Evolutionary conservation across 2,797 vertebrate species (phyloP).

Genomic region (Huso huso): DNA sequence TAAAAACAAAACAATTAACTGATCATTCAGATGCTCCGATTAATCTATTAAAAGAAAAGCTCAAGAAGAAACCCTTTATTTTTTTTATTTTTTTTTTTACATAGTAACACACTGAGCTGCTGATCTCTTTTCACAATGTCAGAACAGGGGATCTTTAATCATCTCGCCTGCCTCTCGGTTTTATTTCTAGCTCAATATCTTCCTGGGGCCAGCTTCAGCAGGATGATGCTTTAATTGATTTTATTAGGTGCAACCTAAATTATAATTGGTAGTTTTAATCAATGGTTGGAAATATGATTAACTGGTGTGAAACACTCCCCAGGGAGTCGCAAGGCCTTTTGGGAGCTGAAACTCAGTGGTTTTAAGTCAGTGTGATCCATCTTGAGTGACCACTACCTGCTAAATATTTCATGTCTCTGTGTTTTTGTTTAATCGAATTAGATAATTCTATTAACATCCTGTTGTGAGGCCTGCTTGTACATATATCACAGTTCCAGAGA

Average conservation of each 20-base stretch:
- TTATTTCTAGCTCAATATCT: too few relatives aligned
- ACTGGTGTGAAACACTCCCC: constrained; percentile 27
- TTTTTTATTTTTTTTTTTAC: too few relatives aligned
- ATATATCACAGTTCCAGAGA: constrained; percentile 49
- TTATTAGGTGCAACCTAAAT: constrained; percentile 31
- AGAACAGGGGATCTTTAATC: background rate
- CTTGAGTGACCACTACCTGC: constrained; percentile 50
- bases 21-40: too few relatives aligned
- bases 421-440: constrained; percentile 65
- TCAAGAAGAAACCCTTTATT: too few relatives aligned
- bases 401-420: constrained; percentile 62
- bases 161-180: background rate
- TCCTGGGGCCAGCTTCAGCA: background rate
- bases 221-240: constrained; percentile 39
- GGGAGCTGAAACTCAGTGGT: constrained; percentile 34
- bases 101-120: too few relatives aligned
- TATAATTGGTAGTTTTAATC: constrained; percentile 52
- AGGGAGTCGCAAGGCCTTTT: constrained; percentile 23
- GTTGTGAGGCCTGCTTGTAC: constrained; percentile 50
- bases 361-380: constrained; percentile 50
- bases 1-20: too few relatives aligned
- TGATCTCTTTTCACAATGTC: background rate
- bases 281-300: constrained; percentile 40
- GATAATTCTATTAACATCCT: constrained; percentile 61
- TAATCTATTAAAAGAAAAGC: too few relatives aligned